Percentiles rank a stretch among this genome's conserved stretches.
Evolutionary conservation across 2,113 vertebrate genomes (phyloP).

Genomic region (Syngnathoides biaculeatus): DNA sequence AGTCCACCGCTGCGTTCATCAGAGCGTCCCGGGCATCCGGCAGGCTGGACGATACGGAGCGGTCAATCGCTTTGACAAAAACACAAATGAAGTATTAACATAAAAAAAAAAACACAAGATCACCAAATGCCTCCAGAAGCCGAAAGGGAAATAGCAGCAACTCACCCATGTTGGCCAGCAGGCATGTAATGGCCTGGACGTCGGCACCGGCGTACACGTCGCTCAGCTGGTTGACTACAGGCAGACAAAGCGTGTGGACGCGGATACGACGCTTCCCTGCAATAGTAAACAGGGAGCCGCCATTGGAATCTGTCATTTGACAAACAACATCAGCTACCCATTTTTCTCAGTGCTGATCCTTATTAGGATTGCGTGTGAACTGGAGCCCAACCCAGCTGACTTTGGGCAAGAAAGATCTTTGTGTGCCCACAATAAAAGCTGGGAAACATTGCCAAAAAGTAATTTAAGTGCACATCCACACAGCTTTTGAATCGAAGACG

Average conservation of each 20-base stretch:
- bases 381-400: no score
- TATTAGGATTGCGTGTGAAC: no score
- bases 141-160: background rate
- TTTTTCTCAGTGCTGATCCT: no score
- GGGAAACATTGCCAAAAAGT: no score
- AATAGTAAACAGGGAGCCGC: background rate
- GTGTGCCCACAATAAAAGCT: no score
- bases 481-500: no score
- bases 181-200: constrained; percentile 87
- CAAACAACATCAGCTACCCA: no score
- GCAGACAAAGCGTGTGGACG: constrained; percentile 93
- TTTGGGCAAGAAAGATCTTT: no score
- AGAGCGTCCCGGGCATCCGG: constrained; percentile 91
- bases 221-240: constrained; percentile 86
- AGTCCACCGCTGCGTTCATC: constrained; percentile 90
- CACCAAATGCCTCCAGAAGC: background rate
- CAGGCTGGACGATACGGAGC: constrained; percentile 86
- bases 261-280: constrained; percentile 91
- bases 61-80: constrained; percentile 82
- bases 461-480: no score
- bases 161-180: constrained; percentile 96
- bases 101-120: background rate
- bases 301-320: no score
- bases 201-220: constrained; percentile 93
- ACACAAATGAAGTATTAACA: background rate